Percentiles rank a stretch among this genome's conserved stretches.
Evolutionary conservation across 2,113 vertebrate genomes (phyloP).

Genomic region (Ancistrus triradiatus): DNA sequence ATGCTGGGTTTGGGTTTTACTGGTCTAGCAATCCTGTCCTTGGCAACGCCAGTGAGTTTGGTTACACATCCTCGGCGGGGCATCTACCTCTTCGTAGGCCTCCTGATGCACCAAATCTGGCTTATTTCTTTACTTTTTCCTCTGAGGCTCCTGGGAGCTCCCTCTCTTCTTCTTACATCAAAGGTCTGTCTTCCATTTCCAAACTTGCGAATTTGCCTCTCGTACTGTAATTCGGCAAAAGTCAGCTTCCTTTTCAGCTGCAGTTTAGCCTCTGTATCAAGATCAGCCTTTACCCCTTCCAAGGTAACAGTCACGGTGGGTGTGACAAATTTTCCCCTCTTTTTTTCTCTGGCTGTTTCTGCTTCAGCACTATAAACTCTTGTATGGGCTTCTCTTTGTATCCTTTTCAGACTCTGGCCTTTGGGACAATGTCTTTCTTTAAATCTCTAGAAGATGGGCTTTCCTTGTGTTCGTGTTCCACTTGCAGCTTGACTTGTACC

Average conservation of each 20-base stretch:
- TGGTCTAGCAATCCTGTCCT: slow-evolving; percentile 68
- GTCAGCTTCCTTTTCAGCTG: slow-evolving; percentile 51
- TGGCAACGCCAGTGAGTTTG: slow-evolving; percentile 76
- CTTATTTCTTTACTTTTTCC: slow-evolving; percentile 86
- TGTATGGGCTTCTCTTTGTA: slow-evolving; percentile 34
- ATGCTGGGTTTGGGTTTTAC: slow-evolving; percentile 66
- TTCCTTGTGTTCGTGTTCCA: slow-evolving; percentile 15
- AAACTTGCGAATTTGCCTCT: slow-evolving; percentile 72
- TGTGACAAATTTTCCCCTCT: slow-evolving; percentile 59
- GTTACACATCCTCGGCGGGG: slow-evolving; percentile 94
- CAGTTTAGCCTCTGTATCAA: slow-evolving; percentile 55
- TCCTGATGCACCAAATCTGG: slow-evolving; percentile 93
- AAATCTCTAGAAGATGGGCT: background rate
- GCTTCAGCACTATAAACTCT: slow-evolving; percentile 35
- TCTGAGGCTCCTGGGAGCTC: slow-evolving; percentile 82
- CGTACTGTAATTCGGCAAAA: slow-evolving; percentile 72
- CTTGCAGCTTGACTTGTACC: slow-evolving; percentile 47
- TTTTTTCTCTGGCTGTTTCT: slow-evolving; percentile 38
- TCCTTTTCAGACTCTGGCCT: slow-evolving; percentile 40
- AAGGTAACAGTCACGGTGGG: slow-evolving; percentile 70
- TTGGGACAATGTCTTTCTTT: slow-evolving; percentile 43
- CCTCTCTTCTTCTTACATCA: slow-evolving; percentile 73
- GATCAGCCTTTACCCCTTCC: slow-evolving; percentile 57
- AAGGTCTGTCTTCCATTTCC: slow-evolving; percentile 71
- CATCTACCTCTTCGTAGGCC: slow-evolving; percentile 86